Percentiles rank a stretch among this genome's conserved stretches.
Evolutionary conservation across 2,888 invertebrate species (phyloP).

Genomic region (Nomada ruficornis): DNA sequence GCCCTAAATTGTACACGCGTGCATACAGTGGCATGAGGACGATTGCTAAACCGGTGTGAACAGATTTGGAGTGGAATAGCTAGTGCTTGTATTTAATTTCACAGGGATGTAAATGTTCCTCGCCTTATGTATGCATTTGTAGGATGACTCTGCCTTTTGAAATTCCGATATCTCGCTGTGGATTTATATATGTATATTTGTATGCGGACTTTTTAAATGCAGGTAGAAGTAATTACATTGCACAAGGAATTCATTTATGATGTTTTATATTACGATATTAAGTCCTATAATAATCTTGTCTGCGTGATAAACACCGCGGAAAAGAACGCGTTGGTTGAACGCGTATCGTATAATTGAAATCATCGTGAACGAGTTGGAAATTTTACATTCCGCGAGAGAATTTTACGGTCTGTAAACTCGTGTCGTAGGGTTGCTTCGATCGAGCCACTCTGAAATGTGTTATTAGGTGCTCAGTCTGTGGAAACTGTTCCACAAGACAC

Average conservation of each 20-base stretch:
- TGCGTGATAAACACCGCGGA: not conserved
- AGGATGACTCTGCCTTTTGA: not conserved
- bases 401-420: conserved; percentile 29
- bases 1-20: not conserved
- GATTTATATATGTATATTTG: too few species aligned
- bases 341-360: not conserved
- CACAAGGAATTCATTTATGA: too few species aligned
- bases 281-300: too few species aligned
- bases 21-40: not conserved
- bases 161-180: not conserved
- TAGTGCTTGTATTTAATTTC: too few species aligned
- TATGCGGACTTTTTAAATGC: too few species aligned
- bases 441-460: conserved; percentile 22
- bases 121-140: too few species aligned
- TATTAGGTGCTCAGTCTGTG: conserved; percentile 28
- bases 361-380: not conserved
- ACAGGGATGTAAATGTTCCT: not conserved
- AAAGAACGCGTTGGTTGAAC: not conserved
- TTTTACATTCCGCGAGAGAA: not conserved
- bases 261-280: too few species aligned
- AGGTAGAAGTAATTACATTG: too few species aligned
- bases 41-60: not conserved
- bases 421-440: conserved; percentile 18
- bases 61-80: not conserved
- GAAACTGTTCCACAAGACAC: conserved; percentile 21